A percentile compares a stretch with the other conserved stretches of the same genome.
phyloP scores from a whole-genome alignment of 35 echinoderm and acorn worm genomes.

The Holothuria glaberrima region DNA sequence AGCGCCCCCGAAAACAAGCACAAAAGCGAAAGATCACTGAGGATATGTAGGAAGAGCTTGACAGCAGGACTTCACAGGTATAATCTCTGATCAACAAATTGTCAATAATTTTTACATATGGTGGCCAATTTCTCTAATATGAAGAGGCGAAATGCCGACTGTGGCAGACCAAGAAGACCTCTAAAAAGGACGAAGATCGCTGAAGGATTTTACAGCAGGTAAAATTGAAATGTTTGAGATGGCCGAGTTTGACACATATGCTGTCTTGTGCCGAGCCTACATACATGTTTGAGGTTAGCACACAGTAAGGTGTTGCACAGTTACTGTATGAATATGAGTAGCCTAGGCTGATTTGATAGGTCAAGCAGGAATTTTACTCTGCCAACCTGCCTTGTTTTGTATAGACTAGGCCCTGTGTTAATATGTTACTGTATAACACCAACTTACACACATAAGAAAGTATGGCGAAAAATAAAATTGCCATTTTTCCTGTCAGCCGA shows the following conservation, averaged over 20 bases:
- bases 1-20: not conserved
- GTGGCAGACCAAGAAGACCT: slow-evolving; percentile 61
- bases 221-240: not conserved
- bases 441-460: too few species aligned
- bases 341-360: not conserved
- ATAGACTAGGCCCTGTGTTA: not conserved
- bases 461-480: too few species aligned
- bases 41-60: slow-evolving; percentile 35
- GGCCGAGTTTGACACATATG: slow-evolving; percentile 33
- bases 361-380: not conserved
- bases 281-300: not conserved
- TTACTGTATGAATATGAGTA: too few species aligned
- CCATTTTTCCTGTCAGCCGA: too few species aligned
- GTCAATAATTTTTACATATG: slow-evolving; percentile 51
- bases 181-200: slow-evolving; percentile 57
- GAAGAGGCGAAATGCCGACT: slow-evolving; percentile 69
- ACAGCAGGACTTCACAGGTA: slow-evolving; percentile 43
- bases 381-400: not conserved
- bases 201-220: slow-evolving; percentile 65
- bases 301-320: not conserved
- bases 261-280: not conserved
- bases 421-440: too few species aligned
- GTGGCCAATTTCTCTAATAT: slow-evolving; percentile 63
- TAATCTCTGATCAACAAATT: slow-evolving; percentile 38
- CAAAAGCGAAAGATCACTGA: not conserved